Evolutionary conservation across 37 sponge, comb jelly and placozoan species (phyloP), one percentile per base, ranked within the genome.

Genomic region (Theonella swinhoei): DNA sequence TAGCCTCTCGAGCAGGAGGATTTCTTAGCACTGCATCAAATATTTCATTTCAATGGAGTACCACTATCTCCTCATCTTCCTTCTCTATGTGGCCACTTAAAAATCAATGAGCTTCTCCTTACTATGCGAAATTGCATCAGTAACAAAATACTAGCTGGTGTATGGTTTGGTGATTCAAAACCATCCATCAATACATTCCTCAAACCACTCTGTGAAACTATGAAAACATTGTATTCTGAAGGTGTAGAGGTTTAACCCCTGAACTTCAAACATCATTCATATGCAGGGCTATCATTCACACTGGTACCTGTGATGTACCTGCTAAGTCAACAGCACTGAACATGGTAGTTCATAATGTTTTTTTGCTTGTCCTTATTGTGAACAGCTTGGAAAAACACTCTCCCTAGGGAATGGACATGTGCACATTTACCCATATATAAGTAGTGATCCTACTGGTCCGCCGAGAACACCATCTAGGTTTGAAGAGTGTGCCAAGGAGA

Each of bases 261-360:
- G 79, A 63, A 30, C 32, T 36, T 64, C 23, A 7, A 23, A 20
- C 58, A 36, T 37, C 19, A 24, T 78, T 78, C 32, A 33, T 78
- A 0, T 33, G 65, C 39, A 62, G 33, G 64, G 39, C 39, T 8
- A 64, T 78, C 20, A 5, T 78, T 9, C 26, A 64, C 0, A 31
- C 65, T 63, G 79, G 79, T 20, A 80, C 81, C 8, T 80, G 81
- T 69, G 81, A 80, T 33, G 28, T 80, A 28, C 81, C 81, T 31
- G 81, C 81, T 11, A 80, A 70, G 25, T 33, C 39, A 3, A 40
- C 69, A 9, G 40, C 63, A 47, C 31, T 31, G 23, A 80, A 80
- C 81, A 58, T 70, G 33, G 9, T 3, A 17, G 68, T 47, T 5
- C 66, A 65, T 33, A 80, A 80, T 80, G 81, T 70, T 68, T 68